Conservation (phyloP, 2,888 invertebrate genomes). For the Macroteleia sp. region DNA sequence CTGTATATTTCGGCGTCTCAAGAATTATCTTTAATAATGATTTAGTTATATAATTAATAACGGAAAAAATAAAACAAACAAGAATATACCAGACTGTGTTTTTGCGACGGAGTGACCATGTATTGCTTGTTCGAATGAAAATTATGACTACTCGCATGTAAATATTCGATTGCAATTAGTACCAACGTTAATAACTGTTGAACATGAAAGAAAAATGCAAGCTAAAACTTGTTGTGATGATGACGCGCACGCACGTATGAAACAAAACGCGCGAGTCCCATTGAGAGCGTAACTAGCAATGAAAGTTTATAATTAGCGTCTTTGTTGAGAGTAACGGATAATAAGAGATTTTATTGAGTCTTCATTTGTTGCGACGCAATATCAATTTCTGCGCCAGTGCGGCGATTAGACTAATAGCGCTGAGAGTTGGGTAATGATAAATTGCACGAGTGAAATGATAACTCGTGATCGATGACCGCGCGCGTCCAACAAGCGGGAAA, state of each 20-base stretch:
- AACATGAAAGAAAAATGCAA: constrained; percentile 22
- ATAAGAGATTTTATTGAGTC: constrained; percentile 64
- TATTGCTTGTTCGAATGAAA: too few relatives aligned
- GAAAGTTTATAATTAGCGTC: constrained; percentile 73
- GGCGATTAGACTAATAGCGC: not conserved
- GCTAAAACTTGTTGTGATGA: not conserved
- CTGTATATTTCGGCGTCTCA: too few relatives aligned
- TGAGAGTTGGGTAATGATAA: constrained; percentile 53
- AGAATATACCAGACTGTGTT: too few relatives aligned
- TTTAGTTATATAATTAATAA: too few relatives aligned
- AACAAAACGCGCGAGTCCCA: constrained; percentile 4
- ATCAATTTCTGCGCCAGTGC: constrained; percentile 37
- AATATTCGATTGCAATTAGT: too few relatives aligned
- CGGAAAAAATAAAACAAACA: too few relatives aligned
- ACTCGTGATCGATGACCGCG: constrained; percentile 48
- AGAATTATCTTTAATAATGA: too few relatives aligned
- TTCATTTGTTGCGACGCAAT: constrained; percentile 32
- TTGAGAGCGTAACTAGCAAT: constrained; percentile 70
- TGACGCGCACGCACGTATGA: not conserved
- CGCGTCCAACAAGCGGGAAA: constrained; percentile 1
- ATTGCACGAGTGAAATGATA: constrained; percentile 40
- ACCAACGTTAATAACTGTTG: constrained; percentile 6
- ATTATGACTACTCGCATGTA: too few relatives aligned
- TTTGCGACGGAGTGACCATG: too few relatives aligned
- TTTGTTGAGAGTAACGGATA: constrained; percentile 66